Evolutionary conservation across 2,888 invertebrate genomes (phyloP).

Genomic region (Scotopteryx bipunctaria): DNA sequence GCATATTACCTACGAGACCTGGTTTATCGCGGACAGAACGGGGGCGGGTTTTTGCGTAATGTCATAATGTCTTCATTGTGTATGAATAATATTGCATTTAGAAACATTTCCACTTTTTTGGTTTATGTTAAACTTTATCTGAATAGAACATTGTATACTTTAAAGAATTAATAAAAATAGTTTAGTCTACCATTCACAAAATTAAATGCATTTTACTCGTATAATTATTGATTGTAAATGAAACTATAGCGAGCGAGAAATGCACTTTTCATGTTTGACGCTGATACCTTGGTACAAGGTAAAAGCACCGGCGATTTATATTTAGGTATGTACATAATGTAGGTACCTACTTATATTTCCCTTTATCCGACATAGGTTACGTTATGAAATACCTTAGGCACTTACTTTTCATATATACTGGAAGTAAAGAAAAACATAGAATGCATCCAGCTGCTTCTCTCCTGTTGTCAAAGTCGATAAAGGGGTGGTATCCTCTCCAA

Average conservation of each 20-base stretch:
- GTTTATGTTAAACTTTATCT: too few relatives aligned
- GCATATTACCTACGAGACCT: slow-evolving; percentile 24
- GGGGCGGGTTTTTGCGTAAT: slow-evolving; percentile 33
- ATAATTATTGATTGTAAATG: slow-evolving; percentile 8
- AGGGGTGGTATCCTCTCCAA: too few relatives aligned
- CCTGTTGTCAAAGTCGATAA: too few relatives aligned
- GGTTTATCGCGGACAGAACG: slow-evolving; percentile 24
- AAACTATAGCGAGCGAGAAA: slow-evolving; percentile 14
- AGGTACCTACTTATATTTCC: too few relatives aligned
- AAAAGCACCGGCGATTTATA: neutral
- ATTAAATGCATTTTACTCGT: neutral
- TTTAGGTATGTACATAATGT: too few relatives aligned
- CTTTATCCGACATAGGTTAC: too few relatives aligned
- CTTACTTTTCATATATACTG: too few relatives aligned
- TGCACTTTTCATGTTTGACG: slow-evolving; percentile 35
- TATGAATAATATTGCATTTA: slow-evolving; percentile 17
- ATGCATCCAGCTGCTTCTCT: too few relatives aligned
- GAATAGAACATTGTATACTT: too few relatives aligned
- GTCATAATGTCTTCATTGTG: slow-evolving; percentile 35
- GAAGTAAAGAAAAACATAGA: too few relatives aligned
- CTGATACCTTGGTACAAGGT: neutral
- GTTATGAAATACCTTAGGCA: too few relatives aligned
- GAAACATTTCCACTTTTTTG: too few relatives aligned
- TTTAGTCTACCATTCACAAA: neutral
- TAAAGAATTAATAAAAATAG: neutral